These are phyloP conservation scores for Chloropsis hardwickii DNA, from an alignment of 2,113 vertebrate species.

Conservation along the genomic window DNA sequence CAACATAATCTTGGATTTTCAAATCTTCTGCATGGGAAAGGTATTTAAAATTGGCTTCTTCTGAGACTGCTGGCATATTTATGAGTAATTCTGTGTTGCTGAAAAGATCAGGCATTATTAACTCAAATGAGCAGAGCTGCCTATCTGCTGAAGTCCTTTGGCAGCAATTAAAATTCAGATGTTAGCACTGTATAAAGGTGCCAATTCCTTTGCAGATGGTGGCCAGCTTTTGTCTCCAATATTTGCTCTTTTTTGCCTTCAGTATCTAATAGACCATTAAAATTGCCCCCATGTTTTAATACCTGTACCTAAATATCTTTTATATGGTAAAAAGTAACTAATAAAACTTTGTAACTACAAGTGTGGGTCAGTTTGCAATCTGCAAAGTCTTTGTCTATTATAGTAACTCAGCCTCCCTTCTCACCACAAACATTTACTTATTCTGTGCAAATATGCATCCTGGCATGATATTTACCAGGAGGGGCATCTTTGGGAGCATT, in stretches of 20 bases:
- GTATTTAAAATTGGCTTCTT: not conserved
- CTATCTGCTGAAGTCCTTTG: not conserved
- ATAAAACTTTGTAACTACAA: not conserved
- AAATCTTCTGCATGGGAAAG: not conserved
- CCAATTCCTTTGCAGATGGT: not conserved
- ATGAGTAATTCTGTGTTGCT: not conserved
- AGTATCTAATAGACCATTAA: not conserved
- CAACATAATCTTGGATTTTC: not conserved
- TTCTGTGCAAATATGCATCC: not conserved
- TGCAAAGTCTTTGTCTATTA: not conserved
- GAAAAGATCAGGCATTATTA: not conserved
- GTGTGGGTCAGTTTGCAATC: not conserved
- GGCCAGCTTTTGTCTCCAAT: not conserved
- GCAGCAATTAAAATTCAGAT: not conserved
- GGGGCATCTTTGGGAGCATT: not conserved
- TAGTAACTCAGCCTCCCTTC: not conserved
- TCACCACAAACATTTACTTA: not conserved
- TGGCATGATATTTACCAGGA: not conserved
- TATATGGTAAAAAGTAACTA: not conserved
- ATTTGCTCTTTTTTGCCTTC: not conserved
- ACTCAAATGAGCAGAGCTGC: not conserved
- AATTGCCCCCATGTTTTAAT: not conserved
- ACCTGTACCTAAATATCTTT: not conserved
- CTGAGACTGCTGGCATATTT: not conserved
- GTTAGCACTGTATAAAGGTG: not conserved